These are phyloP conservation scores for Campoletis raptor DNA, from an alignment of 2,888 invertebrate species.

Conservation along the genomic window DNA sequence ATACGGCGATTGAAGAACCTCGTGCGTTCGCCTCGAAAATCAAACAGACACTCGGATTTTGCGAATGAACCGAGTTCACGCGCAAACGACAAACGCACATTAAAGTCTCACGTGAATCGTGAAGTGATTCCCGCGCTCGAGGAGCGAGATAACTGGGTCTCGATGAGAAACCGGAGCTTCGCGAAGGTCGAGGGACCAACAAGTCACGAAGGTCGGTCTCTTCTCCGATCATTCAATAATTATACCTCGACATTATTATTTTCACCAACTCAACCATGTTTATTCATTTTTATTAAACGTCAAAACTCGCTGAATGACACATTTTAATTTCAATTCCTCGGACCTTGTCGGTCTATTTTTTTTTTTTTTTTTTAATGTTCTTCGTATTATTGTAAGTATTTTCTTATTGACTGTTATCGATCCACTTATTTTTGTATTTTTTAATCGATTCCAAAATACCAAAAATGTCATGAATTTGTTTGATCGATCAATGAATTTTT, in stretches of 20 bases:
- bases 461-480: not conserved
- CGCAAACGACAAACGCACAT: constrained; percentile 5
- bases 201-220: constrained; percentile 12
- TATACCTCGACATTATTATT: not conserved
- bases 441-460: not conserved
- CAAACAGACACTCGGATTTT: constrained; percentile 19
- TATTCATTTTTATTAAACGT: not conserved
- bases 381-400: not conserved
- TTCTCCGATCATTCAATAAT: constrained; percentile 25
- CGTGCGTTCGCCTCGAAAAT: constrained; percentile 16
- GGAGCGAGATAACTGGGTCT: constrained; percentile 23
- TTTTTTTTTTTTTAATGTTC: not conserved
- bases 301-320: not conserved
- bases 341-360: not conserved
- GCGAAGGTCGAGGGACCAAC: constrained; percentile 34
- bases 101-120: constrained; percentile 26
- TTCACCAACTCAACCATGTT: not conserved
- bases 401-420: not conserved
- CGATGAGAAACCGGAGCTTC: constrained; percentile 29
- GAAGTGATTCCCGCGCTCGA: constrained; percentile 21
- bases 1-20: not conserved
- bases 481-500: not conserved
- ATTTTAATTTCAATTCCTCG: not conserved
- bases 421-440: constrained; percentile 4
- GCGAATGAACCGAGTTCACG: not conserved